Evolutionary conservation across 2,797 vertebrate genomes (phyloP).

Genomic region (Dromococcyx pavoninus): DNA sequence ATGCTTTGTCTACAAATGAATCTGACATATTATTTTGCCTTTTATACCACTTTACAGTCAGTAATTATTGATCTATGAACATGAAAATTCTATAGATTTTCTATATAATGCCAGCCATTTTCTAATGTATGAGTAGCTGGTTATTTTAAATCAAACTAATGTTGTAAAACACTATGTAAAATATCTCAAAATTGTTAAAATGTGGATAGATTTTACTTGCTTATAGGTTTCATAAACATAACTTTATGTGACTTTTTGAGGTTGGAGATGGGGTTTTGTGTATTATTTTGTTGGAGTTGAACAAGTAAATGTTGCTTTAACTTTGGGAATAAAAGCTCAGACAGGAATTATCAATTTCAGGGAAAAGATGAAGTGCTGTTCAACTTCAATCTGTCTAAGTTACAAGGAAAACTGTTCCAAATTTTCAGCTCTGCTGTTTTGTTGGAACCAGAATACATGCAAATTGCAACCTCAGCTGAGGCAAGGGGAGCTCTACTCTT

Average conservation of each 20-base stretch:
- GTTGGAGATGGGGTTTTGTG: neutral
- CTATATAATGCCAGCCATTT: neutral
- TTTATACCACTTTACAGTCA: neutral
- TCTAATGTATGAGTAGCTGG: neutral
- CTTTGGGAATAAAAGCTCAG: neutral
- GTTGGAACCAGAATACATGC: neutral
- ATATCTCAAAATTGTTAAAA: neutral
- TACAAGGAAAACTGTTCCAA: neutral
- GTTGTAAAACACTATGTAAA: neutral
- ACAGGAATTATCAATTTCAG: neutral
- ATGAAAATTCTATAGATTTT: neutral
- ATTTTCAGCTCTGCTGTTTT: neutral
- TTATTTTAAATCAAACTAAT: neutral
- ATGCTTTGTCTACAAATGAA: neutral
- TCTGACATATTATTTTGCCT: neutral
- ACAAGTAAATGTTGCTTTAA: neutral
- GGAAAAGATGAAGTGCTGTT: neutral
- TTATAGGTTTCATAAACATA: neutral
- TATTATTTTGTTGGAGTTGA: neutral
- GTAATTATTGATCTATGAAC: neutral
- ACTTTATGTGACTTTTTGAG: accelerated
- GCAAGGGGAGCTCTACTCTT: neutral
- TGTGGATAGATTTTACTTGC: neutral
- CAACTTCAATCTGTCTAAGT: neutral
- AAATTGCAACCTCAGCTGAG: neutral